phyloP scores from a whole-genome alignment of 2,113 vertebrate genomes.

The Hirundichthys speculiger region DNA sequence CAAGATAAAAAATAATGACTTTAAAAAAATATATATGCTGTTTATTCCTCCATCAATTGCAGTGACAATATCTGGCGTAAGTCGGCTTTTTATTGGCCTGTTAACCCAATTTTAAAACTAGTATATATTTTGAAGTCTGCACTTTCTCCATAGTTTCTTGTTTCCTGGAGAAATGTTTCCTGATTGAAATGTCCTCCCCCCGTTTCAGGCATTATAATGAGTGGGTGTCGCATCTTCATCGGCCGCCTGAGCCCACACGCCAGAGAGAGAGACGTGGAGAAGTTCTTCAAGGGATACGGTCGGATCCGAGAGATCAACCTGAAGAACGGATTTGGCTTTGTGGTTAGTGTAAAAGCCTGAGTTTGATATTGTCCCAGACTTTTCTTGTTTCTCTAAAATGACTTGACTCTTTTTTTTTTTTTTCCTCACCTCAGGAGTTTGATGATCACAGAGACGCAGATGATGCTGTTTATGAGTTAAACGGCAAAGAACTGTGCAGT shows the following conservation, averaged over 20 bases:
- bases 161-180: too few species aligned
- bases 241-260: conserved; percentile 92
- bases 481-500: conserved; percentile 91
- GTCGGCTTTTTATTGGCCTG: too few species aligned
- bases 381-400: not conserved
- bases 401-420: not conserved
- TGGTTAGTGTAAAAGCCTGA: conserved; percentile 78
- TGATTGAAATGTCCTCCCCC: too few species aligned
- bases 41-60: too few species aligned
- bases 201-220: conserved; percentile 73
- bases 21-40: too few species aligned
- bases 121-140: too few species aligned
- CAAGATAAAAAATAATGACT: too few species aligned
- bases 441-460: conserved; percentile 94
- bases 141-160: too few species aligned
- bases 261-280: conserved; percentile 91
- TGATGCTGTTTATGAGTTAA: conserved; percentile 92
- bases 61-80: too few species aligned
- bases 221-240: conserved; percentile 91
- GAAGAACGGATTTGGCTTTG: conserved; percentile 94
- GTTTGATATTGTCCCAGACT: not conserved
- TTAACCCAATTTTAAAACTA: too few species aligned
- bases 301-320: conserved; percentile 91
- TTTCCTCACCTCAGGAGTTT: conserved; percentile 91
- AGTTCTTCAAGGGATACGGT: conserved; percentile 94